Evolutionary conservation across 35 echinoderm and acorn worm genomes (phyloP), one percentile per base, ranked within the genome.

Genomic region (Diadema setosum): DNA sequence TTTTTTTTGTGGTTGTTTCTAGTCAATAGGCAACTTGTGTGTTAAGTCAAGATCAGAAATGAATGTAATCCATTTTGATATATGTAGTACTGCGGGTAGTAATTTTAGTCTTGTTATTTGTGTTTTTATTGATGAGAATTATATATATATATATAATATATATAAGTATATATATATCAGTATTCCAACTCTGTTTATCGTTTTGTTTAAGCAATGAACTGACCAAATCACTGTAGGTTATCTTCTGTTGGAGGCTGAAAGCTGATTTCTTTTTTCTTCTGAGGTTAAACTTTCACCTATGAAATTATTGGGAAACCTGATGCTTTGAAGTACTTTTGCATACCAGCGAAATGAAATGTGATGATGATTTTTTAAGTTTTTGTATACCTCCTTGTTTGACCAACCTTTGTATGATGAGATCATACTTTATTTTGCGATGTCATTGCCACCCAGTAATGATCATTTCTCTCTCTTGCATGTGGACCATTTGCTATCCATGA

Each of bases 91-190:
- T 78, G 73, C 40, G 40, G 73, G 73, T 42, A 78, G 73, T 44
- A 5, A 41, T 78, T 78, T 14, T 78, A 78, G 73, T 35, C 27
- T 42, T n/a, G 24, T 21, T 42, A 30, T 17, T 73, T 73, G 73
- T 78, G 39, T 78, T 78, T 78, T 41, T 35, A 78, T 42, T 44
- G 40, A 78, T 42, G 33, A 78, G 9, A 52, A 11, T n/a, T 52
- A 52, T 52, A n/a, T 52, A 52, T 52, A 9, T n/a, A n/a, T n/a
- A n/a, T n/a, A n/a, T n/a, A n/a, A n/a, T 52, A 52, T 52, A 9
- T 78, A 36, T 35, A 44, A 42, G 24, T 78, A 78, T 42, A 78
- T 78, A 44, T 78, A 78, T 78, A 78, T 78, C 73, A 78, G 73
- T 78, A 78, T 78, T 78, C 73, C 40, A 44, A 42, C 20, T 78